phyloP scores from a whole-genome alignment of 2,113 vertebrate species.

The Entelurus aequoreus region DNA sequence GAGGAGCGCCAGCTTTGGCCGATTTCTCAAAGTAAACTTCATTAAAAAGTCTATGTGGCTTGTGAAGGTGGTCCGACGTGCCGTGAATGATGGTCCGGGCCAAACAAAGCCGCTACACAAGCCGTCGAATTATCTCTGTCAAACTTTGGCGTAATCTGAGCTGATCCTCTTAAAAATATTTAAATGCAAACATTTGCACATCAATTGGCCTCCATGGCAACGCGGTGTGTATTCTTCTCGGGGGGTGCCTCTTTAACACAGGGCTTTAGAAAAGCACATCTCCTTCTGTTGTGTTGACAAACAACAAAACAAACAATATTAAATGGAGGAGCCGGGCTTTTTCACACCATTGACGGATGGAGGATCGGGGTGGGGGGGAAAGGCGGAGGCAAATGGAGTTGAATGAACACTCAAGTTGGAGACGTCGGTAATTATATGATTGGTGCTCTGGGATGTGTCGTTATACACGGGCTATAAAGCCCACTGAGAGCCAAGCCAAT shows the following conservation, averaged over 20 bases:
- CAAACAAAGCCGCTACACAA: slow-evolving; percentile 79
- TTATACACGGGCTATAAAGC: slow-evolving; percentile 55
- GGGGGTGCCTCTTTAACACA: slow-evolving; percentile 73
- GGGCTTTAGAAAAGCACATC: slow-evolving; percentile 75
- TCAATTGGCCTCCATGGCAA: slow-evolving; percentile 75
- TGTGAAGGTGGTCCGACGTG: slow-evolving; percentile 74
- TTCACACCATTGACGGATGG: slow-evolving; percentile 70
- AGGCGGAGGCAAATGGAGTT: slow-evolving; percentile 40
- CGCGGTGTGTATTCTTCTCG: slow-evolving; percentile 74
- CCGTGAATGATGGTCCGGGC: slow-evolving; percentile 71
- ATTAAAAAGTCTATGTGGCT: slow-evolving; percentile 69
- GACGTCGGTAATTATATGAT: slow-evolving; percentile 58
- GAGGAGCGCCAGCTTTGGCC: slow-evolving; percentile 38
- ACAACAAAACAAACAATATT: slow-evolving; percentile 78
- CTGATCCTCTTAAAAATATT: slow-evolving; percentile 83
- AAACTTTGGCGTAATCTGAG: slow-evolving; percentile 82
- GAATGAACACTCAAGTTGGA: slow-evolving; percentile 63
- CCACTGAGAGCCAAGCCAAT: slow-evolving; percentile 42
- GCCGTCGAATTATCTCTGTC: slow-evolving; percentile 79
- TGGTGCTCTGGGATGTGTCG: slow-evolving; percentile 49
- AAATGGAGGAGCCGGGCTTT: slow-evolving; percentile 69
- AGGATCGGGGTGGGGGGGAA: slow-evolving; percentile 32
- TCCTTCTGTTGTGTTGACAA: slow-evolving; percentile 76
- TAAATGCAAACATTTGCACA: slow-evolving; percentile 80
- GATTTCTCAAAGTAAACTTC: slow-evolving; percentile 75